These are phyloP conservation scores for Hucho hucho DNA, from an alignment of 2,113 vertebrate species.

Conservation along the genomic window DNA sequence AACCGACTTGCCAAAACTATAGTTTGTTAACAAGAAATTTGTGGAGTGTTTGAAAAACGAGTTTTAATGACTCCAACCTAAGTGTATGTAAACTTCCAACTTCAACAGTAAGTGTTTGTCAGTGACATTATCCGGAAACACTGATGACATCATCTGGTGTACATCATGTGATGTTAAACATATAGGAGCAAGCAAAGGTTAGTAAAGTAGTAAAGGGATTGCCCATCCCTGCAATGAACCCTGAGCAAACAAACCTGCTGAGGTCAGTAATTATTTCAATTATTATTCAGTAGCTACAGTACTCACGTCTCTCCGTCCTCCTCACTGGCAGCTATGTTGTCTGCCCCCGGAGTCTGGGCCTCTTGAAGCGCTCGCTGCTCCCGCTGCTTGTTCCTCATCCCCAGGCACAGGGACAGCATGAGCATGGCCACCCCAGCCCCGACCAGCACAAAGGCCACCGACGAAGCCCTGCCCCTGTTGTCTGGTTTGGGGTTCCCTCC, in stretches of 20 bases:
- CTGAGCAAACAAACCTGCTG: too few species aligned
- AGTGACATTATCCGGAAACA: too few species aligned
- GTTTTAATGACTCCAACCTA: too few species aligned
- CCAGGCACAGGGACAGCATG: slow-evolving; percentile 87
- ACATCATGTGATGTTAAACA: too few species aligned
- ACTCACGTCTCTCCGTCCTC: slow-evolving; percentile 60
- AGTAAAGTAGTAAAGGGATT: too few species aligned
- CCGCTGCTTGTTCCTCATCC: slow-evolving; percentile 81
- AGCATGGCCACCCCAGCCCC: slow-evolving; percentile 84
- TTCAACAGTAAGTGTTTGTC: too few species aligned
- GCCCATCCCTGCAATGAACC: not conserved
- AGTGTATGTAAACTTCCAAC: too few species aligned
- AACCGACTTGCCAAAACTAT: too few species aligned
- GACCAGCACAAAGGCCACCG: slow-evolving; percentile 88
- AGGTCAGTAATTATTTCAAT: not conserved
- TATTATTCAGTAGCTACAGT: not conserved
- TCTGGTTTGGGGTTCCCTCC: slow-evolving; percentile 48
- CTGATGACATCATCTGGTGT: too few species aligned
- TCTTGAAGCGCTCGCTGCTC: slow-evolving; percentile 60
- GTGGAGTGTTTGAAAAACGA: too few species aligned
- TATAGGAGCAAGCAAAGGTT: too few species aligned
- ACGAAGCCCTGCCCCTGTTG: slow-evolving; percentile 79
- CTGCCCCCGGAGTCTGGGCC: slow-evolving; percentile 32
- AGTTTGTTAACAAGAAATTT: too few species aligned
- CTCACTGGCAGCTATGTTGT: slow-evolving; percentile 11